Evolutionary conservation across 2,797 vertebrate species (phyloP), one percentile per base, ranked within the genome.

Genomic region (Petrocephalus sullivani): DNA sequence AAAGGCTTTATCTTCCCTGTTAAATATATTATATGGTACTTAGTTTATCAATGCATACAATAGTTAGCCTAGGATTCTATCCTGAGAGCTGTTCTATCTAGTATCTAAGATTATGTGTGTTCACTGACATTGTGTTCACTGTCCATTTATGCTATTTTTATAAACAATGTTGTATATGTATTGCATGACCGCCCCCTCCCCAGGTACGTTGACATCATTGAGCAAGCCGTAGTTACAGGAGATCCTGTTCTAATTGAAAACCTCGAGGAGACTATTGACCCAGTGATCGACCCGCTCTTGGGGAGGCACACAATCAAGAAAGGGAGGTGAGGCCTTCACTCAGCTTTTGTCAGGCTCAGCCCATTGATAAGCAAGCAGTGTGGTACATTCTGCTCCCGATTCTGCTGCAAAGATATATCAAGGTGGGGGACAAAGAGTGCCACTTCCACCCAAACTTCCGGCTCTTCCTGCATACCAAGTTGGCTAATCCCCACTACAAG

Each of bases 261-360:
- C 90, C 93, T 96, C 0, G 93, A 96, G 92, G 96, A 97, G 93
- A 96, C 93, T 0, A 94, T 95, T 58, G 93, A 95, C 91, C 95
- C 95, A 19, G 91, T 96, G 86, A 94, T 97, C 87, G 95, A 96
- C 90, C 92, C 95, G 23, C 90, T 96, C 81, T 90, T 96, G 91
- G 93, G 94, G 85, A 94, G 95, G 87, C 94, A 96, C 90, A 95
- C 93, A 54, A 96, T 97, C 90, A 95, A 97, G 94, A 97, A 96
- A 93, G 96, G 96, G 92, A 95, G 94, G 94, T 96, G 93, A 90
- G 4, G 57, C 84, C 2, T 87, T 12, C 14, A 28, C 51, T 54
- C 64, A 78, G 87, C 85, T 88, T 81, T 89, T 21, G 28, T 3
- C 49, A 51, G 21, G 37, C 37, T 75, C 33, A 46, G 49, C 57